phyloP scores from a whole-genome alignment of 2,113 vertebrate genomes.

The Axis porcinus region DNA sequence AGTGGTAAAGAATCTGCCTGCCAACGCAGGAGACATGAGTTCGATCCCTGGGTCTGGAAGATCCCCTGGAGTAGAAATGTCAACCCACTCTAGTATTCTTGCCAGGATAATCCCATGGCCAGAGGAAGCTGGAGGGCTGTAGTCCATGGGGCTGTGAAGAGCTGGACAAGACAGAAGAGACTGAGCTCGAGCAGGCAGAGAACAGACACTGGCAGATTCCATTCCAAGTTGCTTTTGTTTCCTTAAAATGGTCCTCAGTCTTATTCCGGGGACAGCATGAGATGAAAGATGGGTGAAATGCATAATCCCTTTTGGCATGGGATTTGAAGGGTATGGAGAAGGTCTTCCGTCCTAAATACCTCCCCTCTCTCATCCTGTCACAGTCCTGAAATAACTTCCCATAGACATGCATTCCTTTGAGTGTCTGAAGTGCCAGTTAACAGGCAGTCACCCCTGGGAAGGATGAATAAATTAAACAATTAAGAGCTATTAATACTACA shows the following conservation, averaged over 20 bases:
- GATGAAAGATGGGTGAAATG: neutral
- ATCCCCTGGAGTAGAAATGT: neutral
- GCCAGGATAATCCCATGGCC: neutral
- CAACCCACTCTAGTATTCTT: neutral
- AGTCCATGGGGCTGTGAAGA: neutral
- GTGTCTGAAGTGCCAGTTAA: conserved; percentile 34
- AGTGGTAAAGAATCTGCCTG: neutral
- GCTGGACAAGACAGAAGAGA: neutral
- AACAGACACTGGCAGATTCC: neutral
- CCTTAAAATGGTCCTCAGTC: neutral
- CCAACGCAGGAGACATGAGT: neutral
- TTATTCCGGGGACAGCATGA: neutral
- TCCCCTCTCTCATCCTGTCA: neutral
- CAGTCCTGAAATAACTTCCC: neutral
- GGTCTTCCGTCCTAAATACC: neutral
- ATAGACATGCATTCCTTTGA: neutral
- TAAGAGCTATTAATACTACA: conserved; percentile 55
- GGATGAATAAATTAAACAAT: conserved; percentile 58
- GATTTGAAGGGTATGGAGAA: neutral
- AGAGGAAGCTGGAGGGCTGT: neutral
- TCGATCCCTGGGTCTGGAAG: neutral
- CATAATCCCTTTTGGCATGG: neutral
- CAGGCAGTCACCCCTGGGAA: conserved; percentile 31
- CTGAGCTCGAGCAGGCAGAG: accelerated
- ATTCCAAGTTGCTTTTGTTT: neutral